Conservation (phyloP, 2,797 vertebrate species). For the Enteromius afrohamiltoni region DNA sequence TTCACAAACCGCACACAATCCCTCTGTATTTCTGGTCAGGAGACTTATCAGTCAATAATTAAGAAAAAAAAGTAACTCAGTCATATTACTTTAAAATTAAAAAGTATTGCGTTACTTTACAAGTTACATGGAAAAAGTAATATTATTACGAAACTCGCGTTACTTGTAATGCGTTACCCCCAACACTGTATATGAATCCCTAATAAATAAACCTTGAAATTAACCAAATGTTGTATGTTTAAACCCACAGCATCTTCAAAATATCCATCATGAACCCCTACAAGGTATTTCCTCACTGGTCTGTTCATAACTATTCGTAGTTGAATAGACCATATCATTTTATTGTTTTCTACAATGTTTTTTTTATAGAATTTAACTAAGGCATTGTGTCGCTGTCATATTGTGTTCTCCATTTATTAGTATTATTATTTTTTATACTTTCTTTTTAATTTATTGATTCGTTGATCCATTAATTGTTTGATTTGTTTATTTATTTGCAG, state of each 20-base stretch:
- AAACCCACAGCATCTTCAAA: neutral
- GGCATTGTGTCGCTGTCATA: neutral
- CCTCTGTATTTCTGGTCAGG: too few relatives aligned
- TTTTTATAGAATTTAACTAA: neutral
- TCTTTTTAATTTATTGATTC: neutral
- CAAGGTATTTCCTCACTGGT: constrained; percentile 6
- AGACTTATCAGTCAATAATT: too few relatives aligned
- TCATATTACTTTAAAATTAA: too few relatives aligned
- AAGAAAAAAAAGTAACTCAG: too few relatives aligned
- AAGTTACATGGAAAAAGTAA: too few relatives aligned
- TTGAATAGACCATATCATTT: neutral
- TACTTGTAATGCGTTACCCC: too few relatives aligned
- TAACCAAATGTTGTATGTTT: neutral
- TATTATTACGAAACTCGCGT: too few relatives aligned
- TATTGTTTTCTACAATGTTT: neutral
- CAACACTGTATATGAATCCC: too few relatives aligned
- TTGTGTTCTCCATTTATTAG: neutral
- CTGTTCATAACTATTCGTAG: neutral
- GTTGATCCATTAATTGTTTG: neutral
- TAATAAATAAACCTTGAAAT: neutral
- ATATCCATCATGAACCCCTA: neutral
- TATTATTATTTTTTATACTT: neutral
- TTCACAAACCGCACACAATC: too few relatives aligned
- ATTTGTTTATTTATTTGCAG: neutral
- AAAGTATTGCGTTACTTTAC: too few relatives aligned